These are phyloP conservation scores for Epinephelus awoara DNA, from an alignment of 2,797 vertebrate genomes.

Conservation along the genomic window DNA sequence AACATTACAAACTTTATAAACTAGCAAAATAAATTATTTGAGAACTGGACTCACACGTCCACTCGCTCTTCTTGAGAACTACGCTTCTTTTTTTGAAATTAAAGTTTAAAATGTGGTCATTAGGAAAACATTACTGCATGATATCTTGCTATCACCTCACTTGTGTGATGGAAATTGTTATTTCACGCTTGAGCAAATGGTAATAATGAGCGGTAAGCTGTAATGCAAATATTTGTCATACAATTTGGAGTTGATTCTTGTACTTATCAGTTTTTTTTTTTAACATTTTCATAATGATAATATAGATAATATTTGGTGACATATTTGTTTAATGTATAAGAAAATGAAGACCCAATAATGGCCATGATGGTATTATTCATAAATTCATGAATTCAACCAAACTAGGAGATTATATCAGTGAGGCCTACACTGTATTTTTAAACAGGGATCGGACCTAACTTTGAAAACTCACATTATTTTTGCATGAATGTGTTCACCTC, in stretches of 20 bases:
- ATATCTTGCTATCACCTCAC: slow-evolving; percentile 11
- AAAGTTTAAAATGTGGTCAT: background rate
- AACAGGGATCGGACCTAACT: background rate
- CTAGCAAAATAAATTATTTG: background rate
- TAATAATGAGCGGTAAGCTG: background rate
- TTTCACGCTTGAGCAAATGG: slow-evolving; percentile 32
- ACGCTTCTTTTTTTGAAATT: background rate
- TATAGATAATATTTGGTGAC: background rate
- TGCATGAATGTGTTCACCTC: background rate
- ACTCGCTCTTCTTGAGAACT: background rate
- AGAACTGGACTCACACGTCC: background rate
- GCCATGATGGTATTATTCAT: background rate
- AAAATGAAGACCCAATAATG: background rate
- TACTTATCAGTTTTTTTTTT: background rate
- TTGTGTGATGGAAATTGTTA: slow-evolving; percentile 28
- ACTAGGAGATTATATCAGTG: background rate
- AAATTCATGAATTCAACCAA: background rate
- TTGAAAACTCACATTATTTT: background rate
- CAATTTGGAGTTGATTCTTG: background rate
- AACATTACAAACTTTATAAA: too few species aligned
- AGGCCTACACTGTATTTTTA: background rate
- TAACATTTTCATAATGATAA: background rate
- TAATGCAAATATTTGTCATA: background rate
- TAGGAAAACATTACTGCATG: background rate
- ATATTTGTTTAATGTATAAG: background rate